Base-by-base conservation (phyloP, 2,113 vertebrate genomes). In the Shinisaurus crocodilurus region DNA sequence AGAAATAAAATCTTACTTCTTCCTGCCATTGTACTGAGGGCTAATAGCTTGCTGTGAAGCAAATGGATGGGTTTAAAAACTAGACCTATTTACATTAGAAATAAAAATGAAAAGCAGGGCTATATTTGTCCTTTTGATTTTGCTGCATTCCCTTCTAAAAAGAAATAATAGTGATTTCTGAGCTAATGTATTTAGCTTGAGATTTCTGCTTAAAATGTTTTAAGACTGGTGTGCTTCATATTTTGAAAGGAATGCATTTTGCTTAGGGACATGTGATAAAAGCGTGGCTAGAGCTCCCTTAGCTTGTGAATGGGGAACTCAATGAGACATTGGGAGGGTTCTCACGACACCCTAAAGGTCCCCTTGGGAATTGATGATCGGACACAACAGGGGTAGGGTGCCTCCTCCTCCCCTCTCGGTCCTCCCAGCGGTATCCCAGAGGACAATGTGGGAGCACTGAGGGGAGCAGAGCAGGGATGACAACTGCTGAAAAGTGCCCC, bases 1-100 rank as follows among this genome's bases (percentile, higher is more conserved):
- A 79, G 92, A 84, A 92, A 83, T n/a, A 63, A 54, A 84, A 34
- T 85, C 23, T 0, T 70, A 7, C 74, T 18, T 89, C 32, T 94
- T 67, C 82, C 34, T n/a, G 85, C 89, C 85, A 80, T 50, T 80
- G 13, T 50, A 54, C 76, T 34, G 27, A 48, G 0, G 75, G 72
- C 12, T 29, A 60, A 63, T 37, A 54, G 1, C 34, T 32, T 87
- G 70, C 57, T 87, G 37, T 43, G 74, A 76, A 45, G 54, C 13
- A 87, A 32, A 57, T 81, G 0, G 48, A 75, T 70, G 0, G 60
- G 34, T 85, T 93, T 93, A 50, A 85, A 75, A 15, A 87, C 0
- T 25, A 57, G 79, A n/a, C 32, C 79, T 54, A 54, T 34, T 29
- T 54, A 81, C 54, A 34, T 5, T 67, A 85, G 72, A 9, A 1